A percentile compares a stretch with the other conserved stretches of the same genome.
Evolutionary conservation across 2,888 invertebrate species (phyloP).

Genomic region (Thereva unica): DNA sequence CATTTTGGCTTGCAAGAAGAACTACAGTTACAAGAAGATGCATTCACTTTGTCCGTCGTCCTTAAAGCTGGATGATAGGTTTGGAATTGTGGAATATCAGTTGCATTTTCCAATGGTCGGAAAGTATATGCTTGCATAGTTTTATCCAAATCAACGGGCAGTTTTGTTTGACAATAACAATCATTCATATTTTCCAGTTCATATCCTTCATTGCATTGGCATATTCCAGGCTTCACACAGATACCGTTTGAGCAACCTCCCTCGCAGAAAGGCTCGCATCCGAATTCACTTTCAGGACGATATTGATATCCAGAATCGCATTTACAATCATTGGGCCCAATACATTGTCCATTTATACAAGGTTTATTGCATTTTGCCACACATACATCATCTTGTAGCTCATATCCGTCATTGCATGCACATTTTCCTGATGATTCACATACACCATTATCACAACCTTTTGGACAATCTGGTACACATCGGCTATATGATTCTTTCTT

Average conservation of each 20-base stretch:
- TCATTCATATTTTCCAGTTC: neutral
- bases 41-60: too few species aligned
- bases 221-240: slow-evolving; percentile 56
- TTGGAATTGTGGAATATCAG: too few species aligned
- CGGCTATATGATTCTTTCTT: too few species aligned
- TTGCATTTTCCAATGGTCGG: too few species aligned
- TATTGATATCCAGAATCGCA: slow-evolving; percentile 44
- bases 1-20: too few species aligned
- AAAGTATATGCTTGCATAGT: too few species aligned
- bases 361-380: slow-evolving; percentile 60
- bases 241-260: slow-evolving; percentile 54
- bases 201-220: slow-evolving; percentile 49
- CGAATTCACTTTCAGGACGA: slow-evolving; percentile 46
- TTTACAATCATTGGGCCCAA: neutral
- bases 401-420: neutral
- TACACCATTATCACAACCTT: neutral
- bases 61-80: too few species aligned
- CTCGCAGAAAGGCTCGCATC: slow-evolving; percentile 52
- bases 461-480: too few species aligned
- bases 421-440: slow-evolving; percentile 39
- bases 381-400: neutral
- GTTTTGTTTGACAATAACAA: too few species aligned
- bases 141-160: too few species aligned
- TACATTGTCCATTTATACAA: slow-evolving; percentile 59
- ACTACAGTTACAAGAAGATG: too few species aligned